Base-by-base conservation (phyloP, 2,888 invertebrate genomes). In the Melolontha melolontha region DNA sequence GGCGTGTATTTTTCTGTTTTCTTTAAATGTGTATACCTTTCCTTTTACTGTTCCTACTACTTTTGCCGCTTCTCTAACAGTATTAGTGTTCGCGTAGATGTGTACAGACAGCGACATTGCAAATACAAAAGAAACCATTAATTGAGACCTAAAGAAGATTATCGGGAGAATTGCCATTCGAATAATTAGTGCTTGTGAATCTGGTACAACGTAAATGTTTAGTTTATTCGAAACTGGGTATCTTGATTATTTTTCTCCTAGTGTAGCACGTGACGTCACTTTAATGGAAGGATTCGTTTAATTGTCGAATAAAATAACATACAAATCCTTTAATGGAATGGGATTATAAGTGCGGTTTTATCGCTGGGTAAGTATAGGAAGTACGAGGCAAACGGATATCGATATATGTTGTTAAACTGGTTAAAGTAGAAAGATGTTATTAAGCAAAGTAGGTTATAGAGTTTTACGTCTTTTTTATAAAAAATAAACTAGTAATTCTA, bases 251-350 rank as follows among this genome's bases (percentile, higher is more conserved):
- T 34, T 8, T 34, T 6, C 11, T 17, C 34, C 47, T 34, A 57
- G 22, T 47, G 59, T 47, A 47, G 12, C 54, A 17, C 47, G 16
- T 42, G 12, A 27, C 39, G 44, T 62, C 34, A 11, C 47, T 34
- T 34, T 62, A 62, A 62, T 62, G 59, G 59, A 47, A 59, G 47
- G 59, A 62, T 62, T 62, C 47, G 47, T 39, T 47, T 29, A 22
- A 22, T 44, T 47, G 5, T 34, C 8, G 17, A 16, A 34, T 29
- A 5, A 47, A 47, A 17, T 62, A 47, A 62, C 34, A 10, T 10
- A 34, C 49, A 62, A 14, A 44, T 62, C 59, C 47, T 16, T 17
- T 62, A 47, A 62, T 62, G 59, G 47, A 49, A 47, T 62, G 34
- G 59, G 47, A 47, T 47, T 47, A 29, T 62, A 62, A 47, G 44